Percentiles rank a stretch among this genome's conserved stretches.
Conservation (phyloP, 1,140 invertebrate genomes). For the Cardiocondyla obscurior region DNA sequence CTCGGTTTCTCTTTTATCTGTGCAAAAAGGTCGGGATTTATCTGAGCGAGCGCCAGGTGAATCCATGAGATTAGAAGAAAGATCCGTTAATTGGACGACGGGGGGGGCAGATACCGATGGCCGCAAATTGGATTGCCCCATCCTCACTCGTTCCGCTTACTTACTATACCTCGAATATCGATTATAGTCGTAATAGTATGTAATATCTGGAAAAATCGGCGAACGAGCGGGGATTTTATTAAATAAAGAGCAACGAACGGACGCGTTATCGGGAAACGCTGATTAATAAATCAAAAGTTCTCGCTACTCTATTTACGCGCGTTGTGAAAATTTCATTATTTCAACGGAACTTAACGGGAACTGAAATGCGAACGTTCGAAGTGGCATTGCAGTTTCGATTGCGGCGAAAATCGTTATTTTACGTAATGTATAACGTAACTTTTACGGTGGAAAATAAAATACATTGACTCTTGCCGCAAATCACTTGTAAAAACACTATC, state of each 20-base stretch:
- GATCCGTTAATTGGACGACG: conserved; percentile 62
- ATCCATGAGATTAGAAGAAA: conserved; percentile 64
- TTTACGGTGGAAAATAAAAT: too few relatives aligned
- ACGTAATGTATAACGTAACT: too few relatives aligned
- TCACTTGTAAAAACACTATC: neutral
- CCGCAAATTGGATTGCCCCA: conserved; percentile 62
- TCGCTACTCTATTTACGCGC: neutral
- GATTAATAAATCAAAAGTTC: conserved; percentile 11
- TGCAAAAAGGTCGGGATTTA: conserved; percentile 46
- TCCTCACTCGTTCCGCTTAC: conserved; percentile 49
- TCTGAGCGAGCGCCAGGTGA: conserved; percentile 4
- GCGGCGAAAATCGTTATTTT: too few relatives aligned
- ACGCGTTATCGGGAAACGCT: neutral
- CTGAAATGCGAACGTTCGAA: too few relatives aligned
- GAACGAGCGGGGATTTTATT: conserved; percentile 11
- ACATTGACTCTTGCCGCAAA: neutral
- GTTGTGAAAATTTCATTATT: neutral
- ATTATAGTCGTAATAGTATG: conserved; percentile 65
- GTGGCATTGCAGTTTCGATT: too few relatives aligned
- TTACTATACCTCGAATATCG: conserved; percentile 61
- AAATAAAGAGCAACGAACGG: conserved; percentile 2
- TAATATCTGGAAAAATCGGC: conserved; percentile 54
- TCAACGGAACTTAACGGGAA: neutral
- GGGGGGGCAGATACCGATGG: conserved; percentile 21
- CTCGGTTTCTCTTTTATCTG: conserved; percentile 41